Conservation (phyloP, 2,113 vertebrate species). For the crab-eating macaque (Macaca fascicularis) region DNA sequence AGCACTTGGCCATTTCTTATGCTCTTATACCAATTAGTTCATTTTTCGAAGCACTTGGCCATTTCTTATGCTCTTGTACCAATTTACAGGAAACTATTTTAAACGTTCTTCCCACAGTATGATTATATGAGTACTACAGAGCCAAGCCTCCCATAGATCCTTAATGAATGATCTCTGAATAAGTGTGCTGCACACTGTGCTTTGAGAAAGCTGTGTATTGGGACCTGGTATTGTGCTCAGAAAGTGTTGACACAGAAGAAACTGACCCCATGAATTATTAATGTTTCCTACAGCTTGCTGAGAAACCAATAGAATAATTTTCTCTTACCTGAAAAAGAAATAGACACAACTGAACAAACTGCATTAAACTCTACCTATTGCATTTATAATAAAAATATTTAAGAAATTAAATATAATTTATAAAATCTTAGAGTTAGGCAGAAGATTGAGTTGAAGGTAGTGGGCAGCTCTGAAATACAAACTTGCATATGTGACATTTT, state of each 20-base stretch:
- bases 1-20: slow-evolving; percentile 24
- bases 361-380: neutral
- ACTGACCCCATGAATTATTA: neutral
- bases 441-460: neutral
- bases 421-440: neutral
- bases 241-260: neutral
- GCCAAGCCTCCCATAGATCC: neutral
- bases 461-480: neutral
- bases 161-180: slow-evolving; percentile 34
- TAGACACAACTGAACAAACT: neutral
- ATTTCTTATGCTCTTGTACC: neutral
- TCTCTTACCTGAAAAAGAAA: neutral
- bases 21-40: neutral
- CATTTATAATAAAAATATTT: neutral
- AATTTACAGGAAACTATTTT: slow-evolving; percentile 11
- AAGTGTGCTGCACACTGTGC: neutral
- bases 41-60: neutral
- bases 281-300: neutral
- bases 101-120: neutral
- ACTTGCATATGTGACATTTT: neutral
- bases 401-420: neutral
- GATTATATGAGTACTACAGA: neutral
- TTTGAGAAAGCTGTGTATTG: neutral
- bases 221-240: neutral
- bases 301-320: neutral